Percentiles rank a stretch among this genome's conserved stretches.
These are phyloP conservation scores for Myotis lucifugus DNA, from an alignment of 2,113 vertebrate species.

Conservation along the genomic window DNA sequence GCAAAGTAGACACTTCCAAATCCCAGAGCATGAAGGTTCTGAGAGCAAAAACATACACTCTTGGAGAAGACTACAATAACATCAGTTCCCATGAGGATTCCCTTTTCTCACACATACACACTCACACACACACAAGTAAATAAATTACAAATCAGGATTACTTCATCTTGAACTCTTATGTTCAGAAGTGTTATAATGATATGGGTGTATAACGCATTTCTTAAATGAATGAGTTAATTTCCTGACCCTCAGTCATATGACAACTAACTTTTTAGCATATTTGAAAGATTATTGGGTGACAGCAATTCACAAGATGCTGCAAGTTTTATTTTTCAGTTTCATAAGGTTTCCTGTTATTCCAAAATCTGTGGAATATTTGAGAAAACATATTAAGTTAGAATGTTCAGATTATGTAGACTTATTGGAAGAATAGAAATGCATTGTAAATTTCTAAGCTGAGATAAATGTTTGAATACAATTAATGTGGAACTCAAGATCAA, in stretches of 20 bases:
- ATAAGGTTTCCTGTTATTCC: neutral
- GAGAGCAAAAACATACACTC: neutral
- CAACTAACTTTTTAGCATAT: neutral
- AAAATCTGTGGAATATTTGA: neutral
- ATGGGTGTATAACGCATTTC: neutral
- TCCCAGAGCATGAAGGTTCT: neutral
- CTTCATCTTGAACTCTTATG: neutral
- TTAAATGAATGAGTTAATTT: neutral
- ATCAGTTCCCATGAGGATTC: neutral
- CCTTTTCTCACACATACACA: neutral
- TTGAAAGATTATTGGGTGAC: neutral
- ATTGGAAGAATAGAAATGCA: neutral
- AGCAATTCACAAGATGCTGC: neutral
- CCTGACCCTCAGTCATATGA: neutral
- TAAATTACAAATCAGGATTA: neutral
- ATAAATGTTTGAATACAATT: conserved; percentile 18
- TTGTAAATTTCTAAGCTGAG: neutral
- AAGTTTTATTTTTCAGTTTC: neutral
- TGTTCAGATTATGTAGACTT: neutral
- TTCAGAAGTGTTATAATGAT: neutral
- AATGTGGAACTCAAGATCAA: neutral
- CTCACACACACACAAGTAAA: neutral
- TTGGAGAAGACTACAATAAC: neutral
- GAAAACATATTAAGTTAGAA: neutral
- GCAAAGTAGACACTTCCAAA: neutral